phyloP scores from a whole-genome alignment of 2,888 invertebrate genomes.

The Oscheius myriophilus region DNA sequence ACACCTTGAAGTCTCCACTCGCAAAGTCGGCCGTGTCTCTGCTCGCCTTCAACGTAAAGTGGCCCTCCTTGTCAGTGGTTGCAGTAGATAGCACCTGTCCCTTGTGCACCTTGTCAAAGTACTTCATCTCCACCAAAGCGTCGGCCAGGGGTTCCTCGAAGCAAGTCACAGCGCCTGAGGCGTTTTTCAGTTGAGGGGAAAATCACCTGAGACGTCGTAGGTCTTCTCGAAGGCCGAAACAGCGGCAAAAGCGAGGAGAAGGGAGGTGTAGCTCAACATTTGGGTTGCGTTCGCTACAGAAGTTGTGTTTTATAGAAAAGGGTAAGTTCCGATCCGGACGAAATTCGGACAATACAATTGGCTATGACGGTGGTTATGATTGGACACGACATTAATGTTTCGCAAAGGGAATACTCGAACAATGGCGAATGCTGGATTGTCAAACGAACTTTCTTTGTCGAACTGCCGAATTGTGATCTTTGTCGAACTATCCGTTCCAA shows the following conservation, averaged over 20 bases:
- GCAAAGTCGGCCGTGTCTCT: constrained; percentile 10
- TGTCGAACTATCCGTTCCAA: too few species aligned
- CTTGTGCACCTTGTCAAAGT: constrained; percentile 17
- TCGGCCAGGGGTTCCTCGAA: constrained; percentile 13
- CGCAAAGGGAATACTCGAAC: too few species aligned
- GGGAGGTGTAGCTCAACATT: not conserved
- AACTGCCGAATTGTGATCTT: too few species aligned
- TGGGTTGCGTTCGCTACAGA: not conserved
- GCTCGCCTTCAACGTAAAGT: constrained; percentile 1
- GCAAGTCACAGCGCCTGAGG: constrained; percentile 14
- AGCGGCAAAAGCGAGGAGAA: not conserved
- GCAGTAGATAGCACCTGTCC: constrained; percentile 15
- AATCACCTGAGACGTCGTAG: not conserved
- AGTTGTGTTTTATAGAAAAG: not conserved
- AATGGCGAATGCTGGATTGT: too few species aligned
- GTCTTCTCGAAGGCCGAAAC: constrained; percentile 10
- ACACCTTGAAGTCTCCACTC: constrained; percentile 10
- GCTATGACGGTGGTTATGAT: too few species aligned
- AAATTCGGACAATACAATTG: too few species aligned
- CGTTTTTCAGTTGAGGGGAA: not conserved
- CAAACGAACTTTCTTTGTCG: too few species aligned
- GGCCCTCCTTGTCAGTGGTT: constrained; percentile 11
- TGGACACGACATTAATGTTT: too few species aligned
- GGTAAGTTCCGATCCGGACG: too few species aligned
- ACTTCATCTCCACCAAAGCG: constrained; percentile 7